A percentile compares a stretch with the other conserved stretches of the same genome.
Evolutionary conservation across 2,888 invertebrate genomes (phyloP).

Genomic region (Erebia aethiops): DNA sequence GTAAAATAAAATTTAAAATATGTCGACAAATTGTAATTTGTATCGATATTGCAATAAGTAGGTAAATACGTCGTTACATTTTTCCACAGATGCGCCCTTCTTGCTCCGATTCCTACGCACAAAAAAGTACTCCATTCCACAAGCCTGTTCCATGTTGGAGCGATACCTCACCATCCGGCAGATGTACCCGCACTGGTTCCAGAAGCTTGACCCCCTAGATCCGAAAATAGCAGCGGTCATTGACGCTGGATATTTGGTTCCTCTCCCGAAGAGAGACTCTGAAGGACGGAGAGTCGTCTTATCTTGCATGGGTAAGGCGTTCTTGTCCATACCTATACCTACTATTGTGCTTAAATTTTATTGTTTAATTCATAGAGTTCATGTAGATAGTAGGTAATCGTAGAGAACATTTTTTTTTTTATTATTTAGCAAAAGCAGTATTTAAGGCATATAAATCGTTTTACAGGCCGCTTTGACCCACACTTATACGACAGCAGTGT

Average conservation of each 20-base stretch:
- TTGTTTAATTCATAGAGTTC: too few species aligned
- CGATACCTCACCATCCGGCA: conserved; percentile 93
- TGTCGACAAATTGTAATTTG: too few species aligned
- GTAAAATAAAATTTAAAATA: too few species aligned
- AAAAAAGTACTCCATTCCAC: conserved; percentile 93
- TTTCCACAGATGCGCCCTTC: conserved; percentile 87
- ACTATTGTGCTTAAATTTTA: too few species aligned
- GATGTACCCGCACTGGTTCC: conserved; percentile 93
- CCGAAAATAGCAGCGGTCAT: conserved; percentile 91
- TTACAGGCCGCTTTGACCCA: conserved; percentile 88
- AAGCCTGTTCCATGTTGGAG: conserved; percentile 94
- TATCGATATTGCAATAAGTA: too few species aligned
- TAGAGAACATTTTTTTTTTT: too few species aligned
- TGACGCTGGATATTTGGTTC: conserved; percentile 90
- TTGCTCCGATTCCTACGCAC: conserved; percentile 92
- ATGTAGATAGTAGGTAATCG: too few species aligned
- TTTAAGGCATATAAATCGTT: neutral
- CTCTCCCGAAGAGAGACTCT: conserved; percentile 88
- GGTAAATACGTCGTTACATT: neutral
- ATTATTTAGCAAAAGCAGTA: too few species aligned
- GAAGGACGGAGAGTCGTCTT: conserved; percentile 90
- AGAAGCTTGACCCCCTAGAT: conserved; percentile 90
- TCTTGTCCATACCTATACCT: neutral
- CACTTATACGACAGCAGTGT: conserved; percentile 90
- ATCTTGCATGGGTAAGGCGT: conserved; percentile 87